Evolutionary conservation across 2,888 invertebrate species (phyloP).

Genomic region (Habrosyne pyritoides): DNA sequence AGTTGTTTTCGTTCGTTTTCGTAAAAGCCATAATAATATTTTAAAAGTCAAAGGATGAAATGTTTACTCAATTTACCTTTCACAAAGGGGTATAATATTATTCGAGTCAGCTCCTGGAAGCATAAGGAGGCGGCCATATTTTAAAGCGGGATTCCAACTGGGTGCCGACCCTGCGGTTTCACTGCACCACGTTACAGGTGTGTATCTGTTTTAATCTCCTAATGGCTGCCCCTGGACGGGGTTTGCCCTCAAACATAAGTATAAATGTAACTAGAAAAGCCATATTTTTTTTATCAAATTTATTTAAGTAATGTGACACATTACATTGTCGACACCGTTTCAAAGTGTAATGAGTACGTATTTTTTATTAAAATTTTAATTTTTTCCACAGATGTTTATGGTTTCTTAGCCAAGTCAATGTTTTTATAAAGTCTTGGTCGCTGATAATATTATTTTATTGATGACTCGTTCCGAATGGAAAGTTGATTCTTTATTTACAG

Average conservation of each 20-base stretch:
- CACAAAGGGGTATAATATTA: constrained; percentile 29
- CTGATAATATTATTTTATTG: too few species aligned
- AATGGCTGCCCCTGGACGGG: constrained; percentile 55
- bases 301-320: not conserved
- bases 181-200: constrained; percentile 58
- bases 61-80: constrained; percentile 8
- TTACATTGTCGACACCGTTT: not conserved
- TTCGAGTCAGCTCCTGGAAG: constrained; percentile 30
- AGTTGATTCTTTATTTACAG: too few species aligned
- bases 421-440: too few species aligned
- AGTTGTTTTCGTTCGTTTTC: not conserved
- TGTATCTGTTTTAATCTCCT: constrained; percentile 72
- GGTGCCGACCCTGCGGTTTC: constrained; percentile 43
- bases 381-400: too few species aligned
- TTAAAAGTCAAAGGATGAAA: constrained; percentile 9
- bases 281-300: too few species aligned
- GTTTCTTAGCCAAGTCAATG: too few species aligned
- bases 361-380: too few species aligned
- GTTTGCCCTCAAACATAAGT: constrained; percentile 32
- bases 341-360: too few species aligned
- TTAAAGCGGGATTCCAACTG: constrained; percentile 31
- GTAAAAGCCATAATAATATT: not conserved
- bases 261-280: constrained; percentile 24
- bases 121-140: constrained; percentile 34
- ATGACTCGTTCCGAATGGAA: too few species aligned